These are phyloP conservation scores for Dendrocopos noguchii DNA, from an alignment of 2,113 vertebrate genomes.

Conservation along the genomic window DNA sequence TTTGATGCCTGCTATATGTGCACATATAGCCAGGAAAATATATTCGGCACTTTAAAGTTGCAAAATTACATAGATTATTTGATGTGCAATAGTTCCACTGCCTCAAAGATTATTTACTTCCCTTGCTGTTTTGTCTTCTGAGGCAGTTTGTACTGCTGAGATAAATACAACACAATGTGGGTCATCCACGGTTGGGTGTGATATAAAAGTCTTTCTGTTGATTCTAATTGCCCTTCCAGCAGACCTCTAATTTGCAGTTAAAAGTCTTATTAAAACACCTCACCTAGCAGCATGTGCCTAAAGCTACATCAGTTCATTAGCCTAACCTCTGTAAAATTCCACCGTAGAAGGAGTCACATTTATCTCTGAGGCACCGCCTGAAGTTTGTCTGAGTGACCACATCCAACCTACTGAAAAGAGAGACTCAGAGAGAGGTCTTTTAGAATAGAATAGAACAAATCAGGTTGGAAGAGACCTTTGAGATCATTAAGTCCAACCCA, in stretches of 20 bases:
- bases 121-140: not conserved
- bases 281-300: not conserved
- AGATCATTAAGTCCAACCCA: too few relatives aligned
- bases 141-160: not conserved
- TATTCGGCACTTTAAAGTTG: not conserved
- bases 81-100: not conserved
- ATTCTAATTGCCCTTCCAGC: not conserved
- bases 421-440: not conserved
- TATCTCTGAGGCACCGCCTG: not conserved
- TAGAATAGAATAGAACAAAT: too few relatives aligned
- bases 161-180: not conserved
- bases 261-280: slow-evolving; percentile 25
- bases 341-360: not conserved
- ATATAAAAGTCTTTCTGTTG: not conserved
- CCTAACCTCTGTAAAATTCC: not conserved
- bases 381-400: not conserved
- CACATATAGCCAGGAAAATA: not conserved
- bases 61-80: not conserved
- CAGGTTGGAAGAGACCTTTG: too few relatives aligned
- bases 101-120: not conserved
- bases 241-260: slow-evolving; percentile 33
- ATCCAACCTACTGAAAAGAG: not conserved
- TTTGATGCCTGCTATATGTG: not conserved
- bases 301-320: not conserved
- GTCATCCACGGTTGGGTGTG: not conserved